phyloP scores from a whole-genome alignment of 2,113 vertebrate genomes.

The Sarotherodon lohbergeri region DNA sequence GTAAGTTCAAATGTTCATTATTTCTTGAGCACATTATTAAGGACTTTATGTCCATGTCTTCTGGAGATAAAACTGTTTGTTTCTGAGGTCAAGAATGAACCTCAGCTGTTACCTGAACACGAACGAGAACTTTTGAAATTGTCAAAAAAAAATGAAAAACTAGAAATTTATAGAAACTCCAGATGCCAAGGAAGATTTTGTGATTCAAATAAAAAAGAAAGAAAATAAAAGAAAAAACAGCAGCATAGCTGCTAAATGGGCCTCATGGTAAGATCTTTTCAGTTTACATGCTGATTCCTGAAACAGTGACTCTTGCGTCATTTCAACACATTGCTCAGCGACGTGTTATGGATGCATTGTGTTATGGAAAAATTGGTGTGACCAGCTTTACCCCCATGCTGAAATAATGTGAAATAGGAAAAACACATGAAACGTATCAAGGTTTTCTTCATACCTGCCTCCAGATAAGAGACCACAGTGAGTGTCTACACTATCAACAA shows the following conservation, averaged over 20 bases:
- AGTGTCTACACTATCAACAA: neutral
- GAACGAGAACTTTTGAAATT: neutral
- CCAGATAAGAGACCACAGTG: neutral
- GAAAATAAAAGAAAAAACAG: neutral
- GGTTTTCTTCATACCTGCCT: neutral
- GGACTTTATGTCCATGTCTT: fast-evolving
- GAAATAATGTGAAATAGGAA: neutral
- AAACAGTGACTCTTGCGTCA: neutral
- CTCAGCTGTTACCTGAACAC: fast-evolving
- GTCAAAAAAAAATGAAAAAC: neutral
- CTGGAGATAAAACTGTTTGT: neutral
- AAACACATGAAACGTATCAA: fast-evolving
- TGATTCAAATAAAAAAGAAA: neutral
- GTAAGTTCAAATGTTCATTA: neutral
- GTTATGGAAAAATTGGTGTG: neutral
- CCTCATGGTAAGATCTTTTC: neutral
- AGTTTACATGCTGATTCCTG: neutral
- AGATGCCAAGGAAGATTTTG: neutral
- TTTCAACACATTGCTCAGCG: neutral
- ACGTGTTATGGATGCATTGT: neutral
- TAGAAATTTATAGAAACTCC: neutral
- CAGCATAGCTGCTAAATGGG: neutral
- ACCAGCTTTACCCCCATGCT: neutral
- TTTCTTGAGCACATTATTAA: neutral
- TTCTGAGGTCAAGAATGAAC: neutral